A percentile compares a stretch with the other conserved stretches of the same genome.
These are phyloP conservation scores for Apis florea DNA, from an alignment of 1,140 invertebrate genomes.

Conservation along the genomic window DNA sequence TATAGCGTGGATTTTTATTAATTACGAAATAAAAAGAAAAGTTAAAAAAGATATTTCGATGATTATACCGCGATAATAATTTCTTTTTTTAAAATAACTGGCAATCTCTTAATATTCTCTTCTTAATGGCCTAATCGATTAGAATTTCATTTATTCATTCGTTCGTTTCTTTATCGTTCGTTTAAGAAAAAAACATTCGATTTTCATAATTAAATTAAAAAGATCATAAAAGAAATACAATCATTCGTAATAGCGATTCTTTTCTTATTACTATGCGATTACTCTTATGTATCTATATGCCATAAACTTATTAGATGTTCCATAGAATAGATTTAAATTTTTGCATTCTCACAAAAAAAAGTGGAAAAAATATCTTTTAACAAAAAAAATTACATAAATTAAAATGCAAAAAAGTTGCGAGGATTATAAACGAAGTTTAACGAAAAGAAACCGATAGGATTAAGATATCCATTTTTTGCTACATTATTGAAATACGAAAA, in stretches of 20 bases:
- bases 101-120: not conserved
- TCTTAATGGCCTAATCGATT: conserved; percentile 18
- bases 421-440: not conserved
- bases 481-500: not conserved
- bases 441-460: not conserved
- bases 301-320: not conserved
- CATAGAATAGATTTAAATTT: not conserved
- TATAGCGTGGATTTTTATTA: not conserved
- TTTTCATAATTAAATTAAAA: not conserved
- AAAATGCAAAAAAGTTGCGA: not conserved
- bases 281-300: not conserved
- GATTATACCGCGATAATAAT: not conserved
- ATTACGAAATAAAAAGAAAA: not conserved
- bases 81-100: not conserved
- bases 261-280: not conserved
- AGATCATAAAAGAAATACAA: not conserved
- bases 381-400: not conserved
- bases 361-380: not conserved
- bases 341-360: not conserved
- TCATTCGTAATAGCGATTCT: not conserved
- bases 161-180: not conserved
- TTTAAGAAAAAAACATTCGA: not conserved
- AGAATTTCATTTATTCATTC: not conserved
- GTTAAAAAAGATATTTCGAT: not conserved
- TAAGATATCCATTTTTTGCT: conserved; percentile 15